phyloP scores from a whole-genome alignment of 2,113 vertebrate species.

The Sorex fumeus region DNA sequence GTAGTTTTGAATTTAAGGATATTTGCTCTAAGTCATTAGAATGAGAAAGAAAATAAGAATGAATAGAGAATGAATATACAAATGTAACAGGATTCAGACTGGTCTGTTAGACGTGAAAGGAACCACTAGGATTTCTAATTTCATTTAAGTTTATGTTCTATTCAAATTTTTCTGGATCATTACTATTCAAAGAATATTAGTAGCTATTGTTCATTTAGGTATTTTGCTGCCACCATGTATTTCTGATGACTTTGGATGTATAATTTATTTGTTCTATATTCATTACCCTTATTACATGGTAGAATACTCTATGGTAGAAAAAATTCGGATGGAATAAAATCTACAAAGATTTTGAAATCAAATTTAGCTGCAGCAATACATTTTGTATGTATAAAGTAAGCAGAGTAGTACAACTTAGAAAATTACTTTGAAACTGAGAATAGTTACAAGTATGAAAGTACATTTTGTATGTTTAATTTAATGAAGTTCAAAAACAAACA shows the following conservation, averaged over 20 bases:
- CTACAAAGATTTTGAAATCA: not conserved
- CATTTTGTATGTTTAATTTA: not conserved
- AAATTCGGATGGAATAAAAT: not conserved
- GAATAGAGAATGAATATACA: not conserved
- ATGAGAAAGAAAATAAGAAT: too few species aligned
- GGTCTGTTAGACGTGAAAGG: not conserved
- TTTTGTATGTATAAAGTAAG: not conserved
- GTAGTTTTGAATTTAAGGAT: not conserved
- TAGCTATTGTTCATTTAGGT: not conserved
- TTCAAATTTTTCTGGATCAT: not conserved
- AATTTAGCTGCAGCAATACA: not conserved
- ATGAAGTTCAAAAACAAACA: too few species aligned
- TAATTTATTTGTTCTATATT: not conserved
- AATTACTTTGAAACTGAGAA: slow-evolving; percentile 49
- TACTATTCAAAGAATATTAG: not conserved
- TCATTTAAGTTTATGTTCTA: slow-evolving; percentile 18
- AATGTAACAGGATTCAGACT: not conserved
- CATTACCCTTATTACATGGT: not conserved
- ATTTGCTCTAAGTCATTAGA: not conserved
- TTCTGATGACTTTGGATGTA: not conserved
- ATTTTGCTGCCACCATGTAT: not conserved
- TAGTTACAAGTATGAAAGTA: not conserved
- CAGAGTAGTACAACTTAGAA: not conserved
- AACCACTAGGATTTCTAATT: not conserved
- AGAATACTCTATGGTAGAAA: not conserved